Conservation (phyloP, 1,140 invertebrate genomes). For the Aphelinus certus region DNA sequence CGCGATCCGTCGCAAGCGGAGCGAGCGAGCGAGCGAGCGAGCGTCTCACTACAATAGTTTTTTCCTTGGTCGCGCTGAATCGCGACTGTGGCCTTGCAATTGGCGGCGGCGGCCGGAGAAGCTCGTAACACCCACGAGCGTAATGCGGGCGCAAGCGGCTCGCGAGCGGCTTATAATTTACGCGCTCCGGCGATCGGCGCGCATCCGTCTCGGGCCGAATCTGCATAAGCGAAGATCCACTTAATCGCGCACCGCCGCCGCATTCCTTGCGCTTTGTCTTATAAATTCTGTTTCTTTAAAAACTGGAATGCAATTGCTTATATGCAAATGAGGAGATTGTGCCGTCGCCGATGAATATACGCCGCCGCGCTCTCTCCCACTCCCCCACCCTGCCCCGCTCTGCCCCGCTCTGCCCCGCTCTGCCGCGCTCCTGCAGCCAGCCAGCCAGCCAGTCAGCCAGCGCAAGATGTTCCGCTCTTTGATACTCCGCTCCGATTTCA, state of each 20-base stretch:
- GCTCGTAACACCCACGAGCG: conserved; percentile 19
- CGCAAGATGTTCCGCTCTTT: not conserved
- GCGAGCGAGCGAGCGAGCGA: not conserved
- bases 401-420: too few species aligned
- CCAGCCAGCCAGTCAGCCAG: too few species aligned
- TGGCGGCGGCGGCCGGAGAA: not conserved
- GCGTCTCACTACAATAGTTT: not conserved
- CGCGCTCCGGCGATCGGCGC: not conserved
- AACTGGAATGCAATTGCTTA: conserved; percentile 39
- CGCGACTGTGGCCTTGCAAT: not conserved
- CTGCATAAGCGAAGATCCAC: conserved; percentile 14
- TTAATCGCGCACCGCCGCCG: conserved; percentile 10
- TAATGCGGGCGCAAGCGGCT: conserved; percentile 4
- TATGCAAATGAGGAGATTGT: conserved; percentile 40
- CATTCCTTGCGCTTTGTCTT: conserved; percentile 34
- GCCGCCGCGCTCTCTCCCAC: not conserved
- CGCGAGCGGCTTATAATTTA: conserved; percentile 22
- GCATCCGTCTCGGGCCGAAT: not conserved
- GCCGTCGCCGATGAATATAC: conserved; percentile 33
- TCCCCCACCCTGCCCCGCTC: not conserved
- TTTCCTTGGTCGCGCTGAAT: not conserved
- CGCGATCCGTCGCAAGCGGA: too few species aligned
- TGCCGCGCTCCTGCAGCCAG: too few species aligned
- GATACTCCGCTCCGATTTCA: conserved; percentile 31
- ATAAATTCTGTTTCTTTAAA: conserved; percentile 38